Percentiles rank a stretch among this genome's conserved stretches.
These are phyloP conservation scores for Caenorhabditis becei DNA, from an alignment of 2,888 invertebrate genomes.

Conservation along the genomic window DNA sequence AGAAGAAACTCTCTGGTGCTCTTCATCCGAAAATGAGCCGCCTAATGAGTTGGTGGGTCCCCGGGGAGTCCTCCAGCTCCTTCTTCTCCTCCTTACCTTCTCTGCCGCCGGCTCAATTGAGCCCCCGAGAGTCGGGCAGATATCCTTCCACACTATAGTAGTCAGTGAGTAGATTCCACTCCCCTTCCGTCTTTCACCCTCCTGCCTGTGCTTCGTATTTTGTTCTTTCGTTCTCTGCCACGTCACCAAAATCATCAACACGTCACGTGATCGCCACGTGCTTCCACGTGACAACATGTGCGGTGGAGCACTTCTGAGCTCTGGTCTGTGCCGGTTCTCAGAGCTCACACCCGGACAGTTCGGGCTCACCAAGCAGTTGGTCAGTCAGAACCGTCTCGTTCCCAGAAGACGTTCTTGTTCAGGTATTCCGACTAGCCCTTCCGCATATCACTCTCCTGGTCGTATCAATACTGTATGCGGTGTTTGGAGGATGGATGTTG, in stretches of 20 bases:
- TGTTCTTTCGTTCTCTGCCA: slow-evolving; percentile 30
- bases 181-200: slow-evolving; percentile 27
- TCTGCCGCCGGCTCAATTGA: slow-evolving; percentile 33
- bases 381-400: slow-evolving; percentile 43
- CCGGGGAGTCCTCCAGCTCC: slow-evolving; percentile 28
- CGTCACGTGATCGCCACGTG: slow-evolving; percentile 34
- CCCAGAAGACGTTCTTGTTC: neutral
- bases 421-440: slow-evolving; percentile 80
- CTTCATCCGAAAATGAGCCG: slow-evolving; percentile 59
- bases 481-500: slow-evolving; percentile 76
- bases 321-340: slow-evolving; percentile 77
- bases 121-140: neutral
- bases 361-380: slow-evolving; percentile 80
- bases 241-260: slow-evolving; percentile 31
- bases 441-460: slow-evolving; percentile 79
- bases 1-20: slow-evolving; percentile 42
- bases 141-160: slow-evolving; percentile 44
- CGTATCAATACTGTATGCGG: slow-evolving; percentile 78
- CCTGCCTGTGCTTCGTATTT: slow-evolving; percentile 5
- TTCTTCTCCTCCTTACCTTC: slow-evolving; percentile 28
- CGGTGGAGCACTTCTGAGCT: slow-evolving; percentile 61
- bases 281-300: slow-evolving; percentile 55
- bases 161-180: slow-evolving; percentile 43
- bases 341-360: slow-evolving; percentile 80
- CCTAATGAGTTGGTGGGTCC: slow-evolving; percentile 64